Percentiles rank a stretch among this genome's conserved stretches.
phyloP scores from a whole-genome alignment of 2,797 vertebrate species.

The Eidolon dupreanum region DNA sequence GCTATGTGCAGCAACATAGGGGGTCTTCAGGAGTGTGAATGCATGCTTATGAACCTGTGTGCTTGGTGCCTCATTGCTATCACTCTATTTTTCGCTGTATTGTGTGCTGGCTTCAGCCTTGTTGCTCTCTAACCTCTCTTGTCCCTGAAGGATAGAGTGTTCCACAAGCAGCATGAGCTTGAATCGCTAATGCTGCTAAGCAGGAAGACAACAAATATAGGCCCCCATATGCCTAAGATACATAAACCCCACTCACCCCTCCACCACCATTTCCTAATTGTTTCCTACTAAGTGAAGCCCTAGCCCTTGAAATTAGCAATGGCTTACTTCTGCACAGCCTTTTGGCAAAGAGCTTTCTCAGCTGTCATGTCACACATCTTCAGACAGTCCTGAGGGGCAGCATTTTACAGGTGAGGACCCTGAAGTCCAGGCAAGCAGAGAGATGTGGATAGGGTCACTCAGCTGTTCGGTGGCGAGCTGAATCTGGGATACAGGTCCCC shows the following conservation, averaged over 20 bases:
- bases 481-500: neutral
- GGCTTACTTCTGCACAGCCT: neutral
- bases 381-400: neutral
- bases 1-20: neutral
- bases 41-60: slow-evolving; percentile 54
- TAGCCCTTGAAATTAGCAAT: slow-evolving; percentile 54
- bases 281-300: slow-evolving; percentile 44
- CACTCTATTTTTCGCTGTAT: slow-evolving; percentile 65
- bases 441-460: neutral
- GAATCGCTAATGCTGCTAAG: slow-evolving; percentile 74
- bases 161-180: slow-evolving; percentile 70
- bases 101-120: slow-evolving; percentile 35
- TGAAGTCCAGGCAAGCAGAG: neutral
- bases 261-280: slow-evolving; percentile 34
- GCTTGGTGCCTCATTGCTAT: slow-evolving; percentile 67
- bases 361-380: neutral
- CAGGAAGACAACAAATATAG: slow-evolving; percentile 67
- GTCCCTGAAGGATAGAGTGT: slow-evolving; percentile 73
- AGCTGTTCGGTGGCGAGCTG: neutral
- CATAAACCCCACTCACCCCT: slow-evolving; percentile 28
- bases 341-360: slow-evolving; percentile 52
- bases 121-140: slow-evolving; percentile 47
- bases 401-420: slow-evolving; percentile 53
- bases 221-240: slow-evolving; percentile 64
- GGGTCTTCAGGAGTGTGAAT: slow-evolving; percentile 53